A percentile compares a stretch with the other conserved stretches of the same genome.
Conservation (phyloP, 2,113 vertebrate genomes). For the Psilopsiagon aymara region DNA sequence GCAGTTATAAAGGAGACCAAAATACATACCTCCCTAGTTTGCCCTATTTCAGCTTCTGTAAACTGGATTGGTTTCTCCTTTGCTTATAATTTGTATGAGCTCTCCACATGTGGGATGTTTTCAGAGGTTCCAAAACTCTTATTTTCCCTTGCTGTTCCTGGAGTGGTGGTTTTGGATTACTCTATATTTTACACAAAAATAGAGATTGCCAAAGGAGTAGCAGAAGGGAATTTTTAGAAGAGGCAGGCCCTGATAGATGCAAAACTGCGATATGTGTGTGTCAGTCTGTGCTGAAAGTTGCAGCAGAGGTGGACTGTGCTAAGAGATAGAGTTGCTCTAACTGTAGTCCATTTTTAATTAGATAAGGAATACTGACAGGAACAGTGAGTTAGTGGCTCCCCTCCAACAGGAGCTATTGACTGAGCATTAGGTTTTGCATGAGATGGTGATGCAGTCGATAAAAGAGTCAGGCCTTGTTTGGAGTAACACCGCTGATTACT, state of each 20-base stretch:
- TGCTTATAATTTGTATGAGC: not conserved
- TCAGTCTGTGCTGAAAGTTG: constrained; percentile 27
- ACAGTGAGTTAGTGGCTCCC: constrained; percentile 73
- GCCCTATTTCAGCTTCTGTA: not conserved
- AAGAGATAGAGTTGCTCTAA: constrained; percentile 54
- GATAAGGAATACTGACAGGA: constrained; percentile 76
- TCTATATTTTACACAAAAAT: not conserved
- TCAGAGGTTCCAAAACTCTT: not conserved
- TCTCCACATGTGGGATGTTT: not conserved
- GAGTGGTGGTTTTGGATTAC: not conserved
- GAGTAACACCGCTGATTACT: constrained; percentile 62
- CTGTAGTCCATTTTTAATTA: constrained; percentile 72
- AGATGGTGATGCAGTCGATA: constrained; percentile 77
- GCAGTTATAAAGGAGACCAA: not conserved
- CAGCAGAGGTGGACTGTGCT: not conserved
- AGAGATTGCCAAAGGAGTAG: not conserved
- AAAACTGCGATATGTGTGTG: not conserved
- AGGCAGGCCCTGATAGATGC: not conserved
- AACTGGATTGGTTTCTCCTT: not conserved
- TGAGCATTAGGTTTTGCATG: constrained; percentile 72
- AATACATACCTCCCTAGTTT: not conserved
- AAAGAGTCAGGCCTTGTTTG: constrained; percentile 77
- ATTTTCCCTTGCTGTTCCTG: not conserved
- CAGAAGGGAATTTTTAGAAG: not conserved
- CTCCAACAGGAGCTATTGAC: constrained; percentile 78